Conservation (phyloP, 2,113 vertebrate genomes). For the Lophius piscatorius region DNA sequence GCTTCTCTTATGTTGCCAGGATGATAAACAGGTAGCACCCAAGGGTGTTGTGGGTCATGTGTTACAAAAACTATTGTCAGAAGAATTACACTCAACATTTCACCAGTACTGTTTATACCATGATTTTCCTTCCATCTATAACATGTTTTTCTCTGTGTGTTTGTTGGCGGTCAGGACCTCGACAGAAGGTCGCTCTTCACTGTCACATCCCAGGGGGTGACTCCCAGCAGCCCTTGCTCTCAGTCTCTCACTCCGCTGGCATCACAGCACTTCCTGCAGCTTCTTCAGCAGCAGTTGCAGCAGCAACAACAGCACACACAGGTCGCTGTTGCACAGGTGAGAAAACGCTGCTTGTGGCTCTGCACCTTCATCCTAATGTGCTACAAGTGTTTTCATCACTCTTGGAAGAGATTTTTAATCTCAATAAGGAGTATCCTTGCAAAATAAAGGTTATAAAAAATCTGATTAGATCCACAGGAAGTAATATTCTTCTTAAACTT, state of each 20-base stretch:
- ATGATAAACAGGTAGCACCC: no score
- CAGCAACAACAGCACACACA: slow-evolving; percentile 91
- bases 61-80: no score
- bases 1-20: no score
- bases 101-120: not conserved
- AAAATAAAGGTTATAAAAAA: no score
- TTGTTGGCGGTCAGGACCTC: slow-evolving; percentile 70
- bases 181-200: slow-evolving; percentile 75
- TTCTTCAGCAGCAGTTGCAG: slow-evolving; percentile 87
- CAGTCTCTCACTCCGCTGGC: slow-evolving; percentile 81
- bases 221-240: slow-evolving; percentile 77
- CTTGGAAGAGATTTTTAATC: no score
- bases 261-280: slow-evolving; percentile 84
- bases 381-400: no score
- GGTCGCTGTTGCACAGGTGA: slow-evolving; percentile 89
- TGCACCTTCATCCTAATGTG: no score
- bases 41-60: no score
- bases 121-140: not conserved
- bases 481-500: no score
- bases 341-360: not conserved
- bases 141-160: not conserved
- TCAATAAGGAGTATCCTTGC: no score
- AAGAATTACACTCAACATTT: no score
- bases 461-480: no score
- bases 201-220: slow-evolving; percentile 63